These are phyloP conservation scores for Lemur catta DNA, from an alignment of 2,797 vertebrate genomes.

Conservation along the genomic window DNA sequence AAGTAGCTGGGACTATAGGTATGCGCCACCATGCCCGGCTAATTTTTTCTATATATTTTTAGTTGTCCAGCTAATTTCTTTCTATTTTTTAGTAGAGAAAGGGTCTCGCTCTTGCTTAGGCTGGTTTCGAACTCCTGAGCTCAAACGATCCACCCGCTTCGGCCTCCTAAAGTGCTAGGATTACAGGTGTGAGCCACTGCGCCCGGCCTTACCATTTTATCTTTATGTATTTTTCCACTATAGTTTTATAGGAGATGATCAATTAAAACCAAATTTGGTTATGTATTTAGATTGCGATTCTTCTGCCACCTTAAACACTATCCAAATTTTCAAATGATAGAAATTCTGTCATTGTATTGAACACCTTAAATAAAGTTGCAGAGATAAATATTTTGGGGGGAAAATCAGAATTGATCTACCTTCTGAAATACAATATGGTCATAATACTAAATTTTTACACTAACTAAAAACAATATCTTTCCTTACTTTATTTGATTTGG, in stretches of 20 bases:
- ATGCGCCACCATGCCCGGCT: too few relatives aligned
- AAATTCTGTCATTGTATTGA: neutral
- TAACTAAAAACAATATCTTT: neutral
- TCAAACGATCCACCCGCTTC: too few relatives aligned
- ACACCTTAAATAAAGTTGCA: neutral
- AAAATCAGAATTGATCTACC: conserved; percentile 16
- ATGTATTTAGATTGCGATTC: neutral
- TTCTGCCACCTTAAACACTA: neutral
- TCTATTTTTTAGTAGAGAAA: too few relatives aligned
- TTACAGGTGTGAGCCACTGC: too few relatives aligned
- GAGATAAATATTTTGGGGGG: neutral
- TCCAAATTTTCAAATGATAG: neutral
- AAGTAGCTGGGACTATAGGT: too few relatives aligned
- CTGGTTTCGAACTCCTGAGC: too few relatives aligned
- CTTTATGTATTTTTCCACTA: neutral
- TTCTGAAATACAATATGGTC: neutral
- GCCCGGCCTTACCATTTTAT: neutral
- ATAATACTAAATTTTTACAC: neutral
- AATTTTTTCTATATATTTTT: too few relatives aligned
- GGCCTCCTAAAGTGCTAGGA: too few relatives aligned
- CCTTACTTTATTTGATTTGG: neutral
- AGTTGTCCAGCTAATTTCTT: too few relatives aligned
- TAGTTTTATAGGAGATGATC: neutral
- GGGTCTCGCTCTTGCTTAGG: too few relatives aligned
- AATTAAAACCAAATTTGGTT: neutral